phyloP scores from a whole-genome alignment of 2,113 vertebrate species.

The Morone saxatilis region DNA sequence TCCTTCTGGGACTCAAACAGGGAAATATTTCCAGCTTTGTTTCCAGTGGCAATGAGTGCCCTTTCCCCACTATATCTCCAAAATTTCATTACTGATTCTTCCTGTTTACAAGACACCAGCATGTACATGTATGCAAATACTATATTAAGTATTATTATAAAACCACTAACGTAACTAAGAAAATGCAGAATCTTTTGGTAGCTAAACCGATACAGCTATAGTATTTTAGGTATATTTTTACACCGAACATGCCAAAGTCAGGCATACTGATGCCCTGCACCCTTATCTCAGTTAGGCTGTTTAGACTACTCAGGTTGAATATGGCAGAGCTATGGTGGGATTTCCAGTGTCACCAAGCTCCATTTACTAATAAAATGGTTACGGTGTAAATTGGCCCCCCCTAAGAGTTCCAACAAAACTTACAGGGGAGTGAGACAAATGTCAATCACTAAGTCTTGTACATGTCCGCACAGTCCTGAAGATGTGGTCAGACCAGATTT shows the following conservation, averaged over 20 bases:
- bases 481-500: background rate
- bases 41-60: slow-evolving; percentile 16
- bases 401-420: too few species aligned
- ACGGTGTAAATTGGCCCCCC: too few species aligned
- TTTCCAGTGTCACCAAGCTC: background rate
- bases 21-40: slow-evolving; percentile 11
- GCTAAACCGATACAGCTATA: background rate
- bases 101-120: background rate
- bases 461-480: background rate
- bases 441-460: background rate
- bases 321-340: background rate
- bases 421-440: too few species aligned
- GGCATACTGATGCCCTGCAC: too few species aligned
- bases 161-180: background rate
- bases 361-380: too few species aligned
- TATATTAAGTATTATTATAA: background rate
- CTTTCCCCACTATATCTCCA: slow-evolving; percentile 12
- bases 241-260: background rate
- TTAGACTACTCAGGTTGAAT: background rate
- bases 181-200: background rate
- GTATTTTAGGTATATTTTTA: background rate
- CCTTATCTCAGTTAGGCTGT: background rate
- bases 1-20: slow-evolving; percentile 44
- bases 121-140: background rate
- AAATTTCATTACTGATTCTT: background rate